These are phyloP conservation scores for Nycticryphes semicollaris DNA, from an alignment of 2,113 vertebrate species.

Conservation along the genomic window DNA sequence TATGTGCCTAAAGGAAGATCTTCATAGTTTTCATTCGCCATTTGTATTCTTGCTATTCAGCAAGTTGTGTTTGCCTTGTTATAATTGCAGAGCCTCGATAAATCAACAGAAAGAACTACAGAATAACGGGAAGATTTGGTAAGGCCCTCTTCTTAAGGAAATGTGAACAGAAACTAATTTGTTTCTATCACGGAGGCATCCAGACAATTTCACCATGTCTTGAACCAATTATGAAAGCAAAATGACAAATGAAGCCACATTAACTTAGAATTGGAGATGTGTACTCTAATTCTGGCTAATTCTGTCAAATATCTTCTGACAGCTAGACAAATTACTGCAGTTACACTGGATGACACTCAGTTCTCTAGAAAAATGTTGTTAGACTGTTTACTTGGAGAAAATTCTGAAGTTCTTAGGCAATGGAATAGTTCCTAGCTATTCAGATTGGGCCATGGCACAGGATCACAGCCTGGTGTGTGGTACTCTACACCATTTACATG, in stretches of 20 bases:
- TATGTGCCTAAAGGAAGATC: neutral
- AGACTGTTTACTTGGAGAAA: neutral
- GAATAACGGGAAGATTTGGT: neutral
- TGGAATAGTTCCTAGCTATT: neutral
- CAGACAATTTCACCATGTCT: neutral
- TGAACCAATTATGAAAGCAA: neutral
- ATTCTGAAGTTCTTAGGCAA: neutral
- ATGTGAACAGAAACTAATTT: neutral
- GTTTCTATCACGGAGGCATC: rapidly evolving
- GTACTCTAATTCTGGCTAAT: neutral
- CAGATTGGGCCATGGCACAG: no score
- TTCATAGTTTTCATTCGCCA: neutral
- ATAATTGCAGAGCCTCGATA: neutral
- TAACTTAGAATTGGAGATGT: neutral
- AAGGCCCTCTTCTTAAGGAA: neutral
- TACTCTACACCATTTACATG: rapidly evolving
- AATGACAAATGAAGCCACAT: neutral
- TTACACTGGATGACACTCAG: neutral
- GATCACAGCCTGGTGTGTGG: neutral
- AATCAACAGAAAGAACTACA: neutral
- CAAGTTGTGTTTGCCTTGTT: neutral
- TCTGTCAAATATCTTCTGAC: neutral
- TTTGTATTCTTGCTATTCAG: neutral
- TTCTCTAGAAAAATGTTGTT: neutral
- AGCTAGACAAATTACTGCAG: neutral